These are phyloP conservation scores for Drosophila infuscata DNA, from an alignment of 2,888 invertebrate species.

Conservation along the genomic window DNA sequence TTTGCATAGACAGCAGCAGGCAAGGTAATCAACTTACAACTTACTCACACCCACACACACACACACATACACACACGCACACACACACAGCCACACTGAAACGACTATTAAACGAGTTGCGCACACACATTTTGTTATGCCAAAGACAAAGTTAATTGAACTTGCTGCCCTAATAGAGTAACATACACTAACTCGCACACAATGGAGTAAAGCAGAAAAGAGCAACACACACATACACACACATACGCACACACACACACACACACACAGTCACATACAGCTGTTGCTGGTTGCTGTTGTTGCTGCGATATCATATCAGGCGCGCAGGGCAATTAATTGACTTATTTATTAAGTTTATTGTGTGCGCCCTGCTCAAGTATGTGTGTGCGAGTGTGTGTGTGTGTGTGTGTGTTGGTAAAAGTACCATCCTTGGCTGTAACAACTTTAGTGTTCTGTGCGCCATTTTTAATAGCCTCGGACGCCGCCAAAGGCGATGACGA, in stretches of 20 bases:
- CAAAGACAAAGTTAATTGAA: slow-evolving; percentile 80
- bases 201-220: slow-evolving; percentile 1
- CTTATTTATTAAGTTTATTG: slow-evolving; percentile 81
- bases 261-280: slow-evolving; percentile 7
- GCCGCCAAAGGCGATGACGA: slow-evolving; percentile 64
- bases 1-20: not conserved
- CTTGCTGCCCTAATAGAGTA: slow-evolving; percentile 63
- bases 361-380: slow-evolving; percentile 46
- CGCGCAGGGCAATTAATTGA: slow-evolving; percentile 75
- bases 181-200: slow-evolving; percentile 32
- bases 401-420: slow-evolving; percentile 34
- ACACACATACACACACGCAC: not conserved
- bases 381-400: slow-evolving; percentile 6
- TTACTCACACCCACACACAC: not conserved
- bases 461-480: slow-evolving; percentile 80
- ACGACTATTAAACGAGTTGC: slow-evolving; percentile 71
- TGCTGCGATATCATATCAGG: slow-evolving; percentile 67
- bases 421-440: slow-evolving; percentile 64
- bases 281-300: slow-evolving; percentile 53
- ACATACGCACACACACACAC: not conserved
- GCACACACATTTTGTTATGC: slow-evolving; percentile 66
- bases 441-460: slow-evolving; percentile 74
- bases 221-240: slow-evolving; percentile 10
- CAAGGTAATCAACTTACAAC: slow-evolving; percentile 52
- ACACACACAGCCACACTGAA: not conserved